Evolutionary conservation across 1,140 invertebrate genomes (phyloP), one percentile per base, ranked within the genome.

Genomic region (Drosophila lowei): DNA sequence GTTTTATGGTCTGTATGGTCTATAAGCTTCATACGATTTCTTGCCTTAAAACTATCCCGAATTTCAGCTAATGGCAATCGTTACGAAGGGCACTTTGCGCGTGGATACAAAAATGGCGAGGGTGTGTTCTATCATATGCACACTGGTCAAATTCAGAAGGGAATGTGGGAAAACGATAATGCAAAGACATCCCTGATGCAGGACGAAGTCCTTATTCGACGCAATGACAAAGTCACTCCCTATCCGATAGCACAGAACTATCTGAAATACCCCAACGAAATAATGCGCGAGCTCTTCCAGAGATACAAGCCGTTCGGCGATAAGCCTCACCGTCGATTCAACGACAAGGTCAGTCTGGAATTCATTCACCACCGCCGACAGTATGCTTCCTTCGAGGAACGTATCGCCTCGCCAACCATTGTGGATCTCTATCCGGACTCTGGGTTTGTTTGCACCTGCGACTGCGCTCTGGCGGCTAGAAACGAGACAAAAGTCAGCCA

Each of bases 81-180:
- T 15, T 95, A 94, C 71, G 93, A 94, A 73, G 94, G 94, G 5
- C 66, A 91, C 44, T 94, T 93, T 86, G 58, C 85, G 2, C 72
- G 91, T 2, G 93, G 93, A 15, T 84, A 89, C 44, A 94, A 94
- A 78, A 91, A 94, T 75, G 94, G 94, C 2, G 86, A 90, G 59
- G 94, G 94, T 6, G 88, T 86, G 30, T 94, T 92, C 80, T 93
- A 93, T 74, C 93, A 94, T 71, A 89, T 93, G 55, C 77, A 90
- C 30, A 94, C 83, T 4, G 94, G 93, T 2, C 93, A 94, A 77
- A 70, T 94, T 23, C 93, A 94, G 72, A 91, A 92, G 44, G 94
- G 94, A 2, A 75, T 92, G 55, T 94, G 94, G 94, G 66, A 79
- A 30, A 81, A 92, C 42, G 92, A 93, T 73, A 85, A 84, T 15